Conservation (phyloP, 2,113 vertebrate genomes). For the Pelecanus crispus region DNA sequence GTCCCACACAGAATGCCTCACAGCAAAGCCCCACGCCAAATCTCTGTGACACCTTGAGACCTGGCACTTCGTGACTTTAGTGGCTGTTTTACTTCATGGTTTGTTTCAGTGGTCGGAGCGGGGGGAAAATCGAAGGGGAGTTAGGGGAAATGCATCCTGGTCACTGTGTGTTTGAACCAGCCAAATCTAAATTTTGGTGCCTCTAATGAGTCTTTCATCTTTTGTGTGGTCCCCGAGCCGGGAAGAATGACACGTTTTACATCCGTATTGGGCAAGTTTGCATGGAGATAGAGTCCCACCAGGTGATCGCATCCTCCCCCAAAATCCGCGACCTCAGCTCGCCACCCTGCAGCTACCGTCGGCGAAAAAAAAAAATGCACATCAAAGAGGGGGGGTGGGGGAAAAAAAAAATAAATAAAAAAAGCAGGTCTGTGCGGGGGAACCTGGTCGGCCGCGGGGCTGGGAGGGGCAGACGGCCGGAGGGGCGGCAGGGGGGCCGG, state of each 20-base stretch:
- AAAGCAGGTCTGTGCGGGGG: neutral
- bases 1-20: fast-evolving
- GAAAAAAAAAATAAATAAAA: too few species aligned
- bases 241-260: fast-evolving
- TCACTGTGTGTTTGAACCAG: neutral
- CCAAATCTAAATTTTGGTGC: neutral
- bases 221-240: fast-evolving
- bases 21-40: fast-evolving
- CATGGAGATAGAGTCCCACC: neutral
- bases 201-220: neutral
- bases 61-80: neutral
- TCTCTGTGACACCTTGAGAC: fast-evolving
- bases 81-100: fast-evolving
- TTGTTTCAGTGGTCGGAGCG: neutral
- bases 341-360: neutral
- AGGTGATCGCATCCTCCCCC: neutral
- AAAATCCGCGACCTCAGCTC: neutral
- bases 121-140: neutral
- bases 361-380: too few species aligned
- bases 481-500: too few species aligned
- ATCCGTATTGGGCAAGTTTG: neutral
- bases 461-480: too few species aligned
- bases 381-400: neutral
- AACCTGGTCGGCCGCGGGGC: neutral
- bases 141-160: neutral